Conservation (phyloP, 2,797 vertebrate genomes). For the Danionella dracula region DNA sequence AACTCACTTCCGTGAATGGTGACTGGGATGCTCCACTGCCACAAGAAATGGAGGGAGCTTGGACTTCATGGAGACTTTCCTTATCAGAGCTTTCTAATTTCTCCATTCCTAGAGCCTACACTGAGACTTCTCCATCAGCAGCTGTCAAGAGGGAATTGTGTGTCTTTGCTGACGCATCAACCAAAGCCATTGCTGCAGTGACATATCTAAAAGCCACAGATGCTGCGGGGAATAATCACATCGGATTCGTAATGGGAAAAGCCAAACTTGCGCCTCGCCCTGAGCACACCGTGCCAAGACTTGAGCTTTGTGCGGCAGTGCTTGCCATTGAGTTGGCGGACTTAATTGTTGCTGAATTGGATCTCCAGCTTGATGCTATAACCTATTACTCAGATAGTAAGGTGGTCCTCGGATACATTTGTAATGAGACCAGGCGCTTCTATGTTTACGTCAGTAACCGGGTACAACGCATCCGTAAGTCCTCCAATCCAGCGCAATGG, state of each 20-base stretch:
- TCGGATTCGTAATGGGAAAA: conserved; percentile 31
- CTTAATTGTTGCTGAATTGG: conserved; percentile 10
- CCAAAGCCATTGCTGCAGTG: conserved; percentile 30
- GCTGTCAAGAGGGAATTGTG: conserved; percentile 20
- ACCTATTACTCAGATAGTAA: conserved; percentile 29
- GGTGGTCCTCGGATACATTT: conserved; percentile 17
- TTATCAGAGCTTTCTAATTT: conserved; percentile 12
- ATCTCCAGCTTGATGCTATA: conserved; percentile 7
- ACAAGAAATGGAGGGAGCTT: conserved; percentile 6
- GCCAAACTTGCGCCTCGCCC: conserved; percentile 12
- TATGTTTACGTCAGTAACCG: conserved; percentile 31
- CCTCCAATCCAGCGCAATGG: conserved; percentile 7
- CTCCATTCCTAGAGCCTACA: conserved; percentile 3
- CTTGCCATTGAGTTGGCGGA: conserved; percentile 24
- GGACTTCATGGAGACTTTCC: conserved; percentile 16
- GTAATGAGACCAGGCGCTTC: conserved; percentile 18
- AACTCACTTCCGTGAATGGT: not conserved
- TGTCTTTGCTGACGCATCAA: conserved; percentile 24
- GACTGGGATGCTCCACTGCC: conserved; percentile 30
- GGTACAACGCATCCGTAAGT: conserved; percentile 7
- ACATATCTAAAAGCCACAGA: conserved; percentile 20
- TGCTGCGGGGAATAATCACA: not conserved
- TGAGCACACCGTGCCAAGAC: conserved; percentile 16
- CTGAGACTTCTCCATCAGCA: conserved; percentile 1
- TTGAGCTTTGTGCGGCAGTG: conserved; percentile 29